Percentiles rank a stretch among this genome's conserved stretches.
Evolutionary conservation across 2,888 invertebrate species (phyloP).

Genomic region (Himalopsyche kuldschensis): DNA sequence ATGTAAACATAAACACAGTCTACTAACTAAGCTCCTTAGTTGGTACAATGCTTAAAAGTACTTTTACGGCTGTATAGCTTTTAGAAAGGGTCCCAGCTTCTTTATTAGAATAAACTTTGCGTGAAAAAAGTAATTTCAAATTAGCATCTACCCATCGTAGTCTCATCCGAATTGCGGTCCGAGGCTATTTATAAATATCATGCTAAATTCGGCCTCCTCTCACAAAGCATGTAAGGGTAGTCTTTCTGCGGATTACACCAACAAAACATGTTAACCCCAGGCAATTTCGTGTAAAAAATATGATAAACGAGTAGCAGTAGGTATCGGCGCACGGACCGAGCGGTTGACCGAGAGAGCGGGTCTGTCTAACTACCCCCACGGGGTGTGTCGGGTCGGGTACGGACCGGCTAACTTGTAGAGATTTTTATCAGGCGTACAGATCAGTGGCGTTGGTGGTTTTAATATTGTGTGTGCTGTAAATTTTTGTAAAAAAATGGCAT

Average conservation of each 20-base stretch:
- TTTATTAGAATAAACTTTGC: neutral
- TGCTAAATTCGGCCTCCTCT: neutral
- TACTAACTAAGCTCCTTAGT: too few relatives aligned
- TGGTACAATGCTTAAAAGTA: too few relatives aligned
- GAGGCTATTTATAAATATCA: neutral
- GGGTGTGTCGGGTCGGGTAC: neutral
- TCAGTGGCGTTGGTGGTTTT: too few relatives aligned
- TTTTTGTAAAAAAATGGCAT: too few relatives aligned
- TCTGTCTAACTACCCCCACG: neutral
- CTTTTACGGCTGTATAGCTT: too few relatives aligned
- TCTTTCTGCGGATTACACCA: neutral
- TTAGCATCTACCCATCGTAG: neutral
- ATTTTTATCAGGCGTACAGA: neutral
- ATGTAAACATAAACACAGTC: too few relatives aligned
- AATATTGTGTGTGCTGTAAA: too few relatives aligned
- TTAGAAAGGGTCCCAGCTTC: neutral
- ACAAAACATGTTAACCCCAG: conserved; percentile 22
- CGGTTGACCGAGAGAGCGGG: neutral
- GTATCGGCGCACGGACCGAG: neutral
- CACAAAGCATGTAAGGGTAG: neutral
- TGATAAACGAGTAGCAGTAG: conserved; percentile 21
- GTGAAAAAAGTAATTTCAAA: neutral
- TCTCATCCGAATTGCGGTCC: neutral
- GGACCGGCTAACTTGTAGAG: neutral
- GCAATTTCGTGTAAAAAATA: conserved; percentile 15